Conservation (phyloP, 2,797 vertebrate species). For the Florisuga fusca region DNA sequence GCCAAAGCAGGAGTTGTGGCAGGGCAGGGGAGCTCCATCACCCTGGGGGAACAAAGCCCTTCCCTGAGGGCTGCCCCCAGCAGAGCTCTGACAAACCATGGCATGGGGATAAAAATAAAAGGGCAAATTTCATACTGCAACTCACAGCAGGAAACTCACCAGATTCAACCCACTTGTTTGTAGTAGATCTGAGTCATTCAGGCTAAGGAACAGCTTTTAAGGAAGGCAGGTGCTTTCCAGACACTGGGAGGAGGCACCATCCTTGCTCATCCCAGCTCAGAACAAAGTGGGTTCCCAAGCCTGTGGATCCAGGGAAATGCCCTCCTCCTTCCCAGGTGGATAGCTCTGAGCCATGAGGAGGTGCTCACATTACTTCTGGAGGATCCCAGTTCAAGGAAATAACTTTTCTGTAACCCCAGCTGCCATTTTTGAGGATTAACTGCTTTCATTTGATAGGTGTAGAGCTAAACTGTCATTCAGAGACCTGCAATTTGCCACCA, state of each 20-base stretch:
- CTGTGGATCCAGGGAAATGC: background rate
- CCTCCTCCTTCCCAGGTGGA: background rate
- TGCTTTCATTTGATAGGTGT: background rate
- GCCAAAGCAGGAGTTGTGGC: background rate
- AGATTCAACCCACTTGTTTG: too few species aligned
- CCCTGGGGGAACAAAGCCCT: background rate
- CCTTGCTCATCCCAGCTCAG: background rate
- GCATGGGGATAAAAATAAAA: too few species aligned
- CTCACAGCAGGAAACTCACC: background rate
- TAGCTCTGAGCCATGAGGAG: background rate
- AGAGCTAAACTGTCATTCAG: background rate
- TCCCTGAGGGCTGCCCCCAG: background rate
- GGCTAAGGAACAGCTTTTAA: background rate
- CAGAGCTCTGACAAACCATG: background rate
- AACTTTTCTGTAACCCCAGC: rapidly evolving
- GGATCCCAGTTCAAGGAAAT: rapidly evolving
- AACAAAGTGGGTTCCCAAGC: too few species aligned
- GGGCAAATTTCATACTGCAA: background rate
- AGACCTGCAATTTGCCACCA: background rate
- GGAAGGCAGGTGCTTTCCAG: background rate
- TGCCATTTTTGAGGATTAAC: background rate
- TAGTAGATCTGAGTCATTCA: background rate
- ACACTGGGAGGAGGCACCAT: too few species aligned
- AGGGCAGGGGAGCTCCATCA: too few species aligned
- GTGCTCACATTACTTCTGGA: background rate